Base-by-base conservation (phyloP, 2,888 invertebrate genomes). In the Malacosoma neustria region DNA sequence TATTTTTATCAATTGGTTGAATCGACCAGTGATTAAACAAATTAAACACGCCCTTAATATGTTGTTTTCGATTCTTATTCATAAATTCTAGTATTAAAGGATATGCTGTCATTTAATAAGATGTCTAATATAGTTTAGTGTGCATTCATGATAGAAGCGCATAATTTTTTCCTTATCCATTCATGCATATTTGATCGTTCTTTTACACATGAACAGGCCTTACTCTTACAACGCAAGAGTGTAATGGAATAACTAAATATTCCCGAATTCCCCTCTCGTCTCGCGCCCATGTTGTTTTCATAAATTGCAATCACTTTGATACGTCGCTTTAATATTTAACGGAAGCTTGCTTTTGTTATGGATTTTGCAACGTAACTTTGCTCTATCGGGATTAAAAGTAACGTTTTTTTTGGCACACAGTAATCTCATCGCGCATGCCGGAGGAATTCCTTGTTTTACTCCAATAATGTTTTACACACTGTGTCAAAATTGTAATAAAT, bases 281-380 rank as follows among this genome's bases (percentile, higher is more conserved):
- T 34, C 34, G 41, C 37, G 33, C 44, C 36, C 45, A 38, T 45
- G 46, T 45, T 51, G 51, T 57, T 61, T 64, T 56, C 54, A 58
- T 61, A 61, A 55, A 66, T 56, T 64, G 63, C 63, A 65, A 66
- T 67, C 51, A 43, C 46, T 51, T 57, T 59, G 49, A 61, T 57
- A 51, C 45, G 43, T 41, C 43, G 45, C 42, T 51, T 57, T 57
- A 46, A 60, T 57, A 58, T 58, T 59, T 44, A 57, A 38, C 29
- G 32, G 22, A 11, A 14, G 13, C 13, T 13, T 31, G 22, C 31
- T 31, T 38, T 12, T 14, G 22, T 32, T 34, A 42, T 38, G 48
- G 43, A 39, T 39, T 46, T 38, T 44, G 30, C 15, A 13, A n/a
- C 22, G 9, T 7, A 22, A 9, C 22, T 2, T 22, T 7, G 6